Base-by-base conservation (phyloP, 2,113 vertebrate genomes). In the Bungarus multicinctus region DNA sequence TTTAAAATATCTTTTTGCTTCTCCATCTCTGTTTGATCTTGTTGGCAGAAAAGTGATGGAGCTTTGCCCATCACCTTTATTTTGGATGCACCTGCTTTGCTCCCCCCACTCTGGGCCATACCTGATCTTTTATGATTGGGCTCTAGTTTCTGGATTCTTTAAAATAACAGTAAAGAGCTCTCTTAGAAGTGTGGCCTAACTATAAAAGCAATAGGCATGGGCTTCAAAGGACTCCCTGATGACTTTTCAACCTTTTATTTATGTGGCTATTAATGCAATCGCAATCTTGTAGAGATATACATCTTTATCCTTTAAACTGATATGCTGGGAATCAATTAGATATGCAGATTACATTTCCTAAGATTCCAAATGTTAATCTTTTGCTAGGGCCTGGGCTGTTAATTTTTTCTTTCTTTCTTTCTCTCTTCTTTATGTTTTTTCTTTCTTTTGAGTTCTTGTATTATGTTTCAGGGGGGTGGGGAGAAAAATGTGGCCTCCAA, bases 241-340 rank as follows among this genome's bases (percentile, higher is more conserved):
- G 98, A 98, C 97, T 98, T 96, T 95, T 97, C 94, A 96, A 97
- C 97, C 97, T 98, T 81, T 98, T 98, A 97, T 98, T 98, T 98
- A 97, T 97, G 97, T 95, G 97, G 96, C 98, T 97, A 98, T 98
- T 98, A 98, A 98, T 98, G 97, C 96, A 97, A 97, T 97, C 98
- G 97, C 98, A 98, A 97, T 98, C 97, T 97, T 96, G 95, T 94
- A 98, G 98, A 98, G 98, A 98, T 98, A 98, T 94, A 50, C 97
- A 98, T 98, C 98, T 98, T 97, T 97, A 98, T 97, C 97, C 98
- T 98, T 98, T 98, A 97, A 98, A 98, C 97, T 97, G 98, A 98
- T 97, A 98, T 95, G 97, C 97, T 96, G 97, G 96, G 97, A 98
- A 98, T 98, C 98, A 97, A 98, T 98, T 98, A 97, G 98, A 96